A percentile compares a stretch with the other conserved stretches of the same genome.
These are phyloP conservation scores for Trichogramma pretiosum DNA, from an alignment of 1,140 invertebrate species.

Conservation along the genomic window DNA sequence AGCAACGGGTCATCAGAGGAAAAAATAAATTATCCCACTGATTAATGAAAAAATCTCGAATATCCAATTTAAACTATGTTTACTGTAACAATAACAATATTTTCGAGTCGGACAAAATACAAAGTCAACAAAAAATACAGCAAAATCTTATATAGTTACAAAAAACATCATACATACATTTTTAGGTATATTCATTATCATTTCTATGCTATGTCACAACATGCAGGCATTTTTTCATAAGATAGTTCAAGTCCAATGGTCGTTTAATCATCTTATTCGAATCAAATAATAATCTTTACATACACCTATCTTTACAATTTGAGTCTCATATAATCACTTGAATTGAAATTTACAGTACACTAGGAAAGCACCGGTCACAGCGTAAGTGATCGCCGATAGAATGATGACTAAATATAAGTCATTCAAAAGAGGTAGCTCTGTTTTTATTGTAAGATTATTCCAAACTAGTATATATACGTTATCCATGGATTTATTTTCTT, in stretches of 20 bases:
- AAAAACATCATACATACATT: conserved; percentile 9
- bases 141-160: conserved; percentile 3
- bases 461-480: too few relatives aligned
- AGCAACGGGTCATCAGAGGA: conserved; percentile 9
- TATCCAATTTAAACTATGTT: conserved; percentile 22
- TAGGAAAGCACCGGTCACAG: too few relatives aligned
- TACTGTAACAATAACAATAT: conserved; percentile 34
- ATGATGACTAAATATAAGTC: too few relatives aligned
- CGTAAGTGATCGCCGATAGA: too few relatives aligned
- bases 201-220: conserved; percentile 11
- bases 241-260: conserved; percentile 3
- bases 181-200: too few relatives aligned
- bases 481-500: too few relatives aligned
- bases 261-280: conserved; percentile 5
- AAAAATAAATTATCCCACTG: too few relatives aligned
- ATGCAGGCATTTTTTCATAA: conserved; percentile 9
- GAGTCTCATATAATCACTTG: too few relatives aligned
- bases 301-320: too few relatives aligned
- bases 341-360: too few relatives aligned
- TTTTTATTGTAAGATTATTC: too few relatives aligned
- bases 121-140: conserved; percentile 15
- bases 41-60: neutral
- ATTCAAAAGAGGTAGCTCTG: too few relatives aligned
- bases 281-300: conserved; percentile 13
- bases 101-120: conserved; percentile 19